phyloP scores from a whole-genome alignment of 2,797 vertebrate species.

The Gambusia yucatana region DNA sequence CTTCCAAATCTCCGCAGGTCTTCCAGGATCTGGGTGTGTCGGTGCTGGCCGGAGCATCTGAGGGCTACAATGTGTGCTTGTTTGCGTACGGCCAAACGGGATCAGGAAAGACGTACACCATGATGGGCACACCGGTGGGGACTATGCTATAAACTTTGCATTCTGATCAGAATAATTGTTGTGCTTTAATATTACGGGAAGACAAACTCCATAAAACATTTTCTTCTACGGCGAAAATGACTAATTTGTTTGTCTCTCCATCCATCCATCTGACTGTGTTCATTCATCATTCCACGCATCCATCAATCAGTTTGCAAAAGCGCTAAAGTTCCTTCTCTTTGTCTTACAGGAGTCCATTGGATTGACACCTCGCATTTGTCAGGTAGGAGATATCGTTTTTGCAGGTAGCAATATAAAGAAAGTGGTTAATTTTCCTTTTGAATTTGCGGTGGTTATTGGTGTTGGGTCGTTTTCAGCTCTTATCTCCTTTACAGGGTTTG shows the following conservation, averaged over 20 bases:
- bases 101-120: constrained; percentile 98
- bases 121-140: constrained; percentile 97
- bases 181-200: background rate
- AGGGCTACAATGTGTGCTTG: constrained; percentile 96
- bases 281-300: background rate
- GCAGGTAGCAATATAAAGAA: background rate
- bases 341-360: constrained; percentile 87
- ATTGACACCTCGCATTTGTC: constrained; percentile 95
- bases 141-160: background rate
- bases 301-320: background rate
- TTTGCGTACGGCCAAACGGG: constrained; percentile 99
- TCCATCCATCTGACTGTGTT: background rate
- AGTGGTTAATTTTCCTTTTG: background rate
- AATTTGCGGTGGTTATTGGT: background rate
- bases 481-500: constrained; percentile 82
- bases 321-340: background rate
- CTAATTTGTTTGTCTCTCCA: background rate
- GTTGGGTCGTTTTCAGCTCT: constrained; percentile 5
- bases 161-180: background rate
- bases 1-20: constrained; percentile 80
- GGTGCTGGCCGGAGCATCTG: constrained; percentile 89
- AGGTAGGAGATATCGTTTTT: constrained; percentile 79
- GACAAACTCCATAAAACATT: background rate
- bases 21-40: constrained; percentile 96
- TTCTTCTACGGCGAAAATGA: background rate